Evolutionary conservation across 1,140 invertebrate genomes (phyloP).

Genomic region (Venturia canescens): DNA sequence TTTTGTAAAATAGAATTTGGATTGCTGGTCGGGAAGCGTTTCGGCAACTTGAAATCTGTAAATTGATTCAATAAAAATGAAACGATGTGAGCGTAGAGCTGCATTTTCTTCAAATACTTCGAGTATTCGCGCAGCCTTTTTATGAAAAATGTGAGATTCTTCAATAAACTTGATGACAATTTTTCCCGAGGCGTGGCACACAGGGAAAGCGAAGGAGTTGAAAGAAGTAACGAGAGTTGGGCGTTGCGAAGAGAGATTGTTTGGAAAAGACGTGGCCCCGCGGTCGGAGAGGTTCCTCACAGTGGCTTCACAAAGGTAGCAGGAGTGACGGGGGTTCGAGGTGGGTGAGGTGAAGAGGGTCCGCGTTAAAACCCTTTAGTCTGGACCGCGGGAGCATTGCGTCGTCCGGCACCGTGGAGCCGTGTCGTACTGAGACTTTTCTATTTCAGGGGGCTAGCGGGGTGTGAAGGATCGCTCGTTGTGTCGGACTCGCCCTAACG

Average conservation of each 20-base stretch:
- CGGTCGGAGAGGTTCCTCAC: constrained; percentile 23
- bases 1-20: too few relatives aligned
- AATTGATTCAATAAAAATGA: too few relatives aligned
- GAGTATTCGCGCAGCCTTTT: not conserved
- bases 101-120: not conserved
- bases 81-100: too few relatives aligned
- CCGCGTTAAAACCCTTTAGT: constrained; percentile 72
- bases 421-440: constrained; percentile 39
- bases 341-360: constrained; percentile 18
- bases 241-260: constrained; percentile 15
- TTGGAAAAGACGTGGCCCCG: constrained; percentile 31
- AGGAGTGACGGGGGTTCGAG: constrained; percentile 1
- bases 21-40: too few relatives aligned
- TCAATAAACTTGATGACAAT: constrained; percentile 21
- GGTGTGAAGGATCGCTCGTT: not conserved
- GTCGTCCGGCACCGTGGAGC: constrained; percentile 22
- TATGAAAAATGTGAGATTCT: not conserved
- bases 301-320: constrained; percentile 50
- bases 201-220: not conserved
- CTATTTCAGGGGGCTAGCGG: not conserved
- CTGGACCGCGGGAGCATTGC: constrained; percentile 67
- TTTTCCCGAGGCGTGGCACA: not conserved
- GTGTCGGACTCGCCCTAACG: not conserved
- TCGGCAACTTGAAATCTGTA: too few relatives aligned
- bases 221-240: constrained; percentile 11